phyloP scores from a whole-genome alignment of 2,888 invertebrate genomes.

The Achlya flavicornis region DNA sequence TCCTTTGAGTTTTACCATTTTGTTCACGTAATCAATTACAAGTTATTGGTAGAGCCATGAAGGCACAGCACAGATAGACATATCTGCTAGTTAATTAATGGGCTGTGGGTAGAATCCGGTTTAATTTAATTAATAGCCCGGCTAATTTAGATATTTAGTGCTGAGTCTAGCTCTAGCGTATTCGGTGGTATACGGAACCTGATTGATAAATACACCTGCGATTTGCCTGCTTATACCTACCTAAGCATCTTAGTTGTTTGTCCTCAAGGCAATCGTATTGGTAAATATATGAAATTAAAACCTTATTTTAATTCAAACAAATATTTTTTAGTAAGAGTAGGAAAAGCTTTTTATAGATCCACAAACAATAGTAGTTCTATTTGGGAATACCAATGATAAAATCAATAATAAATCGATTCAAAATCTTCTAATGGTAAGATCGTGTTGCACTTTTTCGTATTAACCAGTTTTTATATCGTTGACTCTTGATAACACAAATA shows the following conservation, averaged over 20 bases:
- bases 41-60: constrained; percentile 14
- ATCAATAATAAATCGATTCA: constrained; percentile 2
- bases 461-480: not conserved
- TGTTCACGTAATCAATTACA: constrained; percentile 12
- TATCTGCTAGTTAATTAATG: constrained; percentile 33
- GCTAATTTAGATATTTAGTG: constrained; percentile 36
- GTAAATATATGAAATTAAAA: not conserved
- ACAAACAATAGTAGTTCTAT: not conserved
- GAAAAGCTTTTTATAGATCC: too few relatives aligned
- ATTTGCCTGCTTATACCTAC: constrained; percentile 17
- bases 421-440: not conserved
- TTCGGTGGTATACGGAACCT: constrained; percentile 31
- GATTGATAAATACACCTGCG: constrained; percentile 34
- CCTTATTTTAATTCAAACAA: too few relatives aligned
- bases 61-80: constrained; percentile 5
- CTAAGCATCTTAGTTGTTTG: not conserved
- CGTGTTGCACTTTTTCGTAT: not conserved
- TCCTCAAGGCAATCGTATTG: not conserved
- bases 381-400: constrained; percentile 16
- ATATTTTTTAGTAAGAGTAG: too few relatives aligned
- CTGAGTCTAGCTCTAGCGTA: constrained; percentile 27
- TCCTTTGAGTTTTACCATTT: constrained; percentile 9
- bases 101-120: constrained; percentile 34
- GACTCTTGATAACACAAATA: not conserved
- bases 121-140: constrained; percentile 42